phyloP scores from a whole-genome alignment of 2,113 vertebrate species.

The Maccullochella peelii region DNA sequence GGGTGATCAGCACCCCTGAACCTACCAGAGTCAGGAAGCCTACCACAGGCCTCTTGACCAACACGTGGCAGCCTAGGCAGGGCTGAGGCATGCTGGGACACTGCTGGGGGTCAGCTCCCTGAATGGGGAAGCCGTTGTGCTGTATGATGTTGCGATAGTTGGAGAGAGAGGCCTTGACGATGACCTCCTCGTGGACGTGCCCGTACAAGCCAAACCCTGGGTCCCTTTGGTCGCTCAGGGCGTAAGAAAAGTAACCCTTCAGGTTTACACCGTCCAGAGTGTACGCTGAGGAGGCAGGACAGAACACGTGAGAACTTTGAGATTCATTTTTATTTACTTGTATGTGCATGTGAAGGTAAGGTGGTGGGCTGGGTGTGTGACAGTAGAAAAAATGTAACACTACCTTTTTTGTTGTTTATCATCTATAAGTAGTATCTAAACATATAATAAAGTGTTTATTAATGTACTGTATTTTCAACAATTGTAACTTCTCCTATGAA shows the following conservation, averaged over 20 bases:
- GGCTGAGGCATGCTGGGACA: constrained; percentile 80
- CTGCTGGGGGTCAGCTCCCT: constrained; percentile 64
- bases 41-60: constrained; percentile 87
- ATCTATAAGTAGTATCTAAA: neutral
- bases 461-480: neutral
- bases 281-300: constrained; percentile 83
- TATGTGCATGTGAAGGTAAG: neutral
- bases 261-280: constrained; percentile 91
- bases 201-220: constrained; percentile 92
- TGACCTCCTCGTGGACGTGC: constrained; percentile 86
- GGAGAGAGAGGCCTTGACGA: constrained; percentile 89
- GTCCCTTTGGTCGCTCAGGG: constrained; percentile 91
- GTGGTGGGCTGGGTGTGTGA: neutral
- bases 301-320: neutral
- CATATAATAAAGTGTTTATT: neutral
- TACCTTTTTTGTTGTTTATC: neutral
- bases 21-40: constrained; percentile 89
- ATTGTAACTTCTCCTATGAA: too few species aligned
- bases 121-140: constrained; percentile 88
- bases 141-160: constrained; percentile 92
- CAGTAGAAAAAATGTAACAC: neutral
- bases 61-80: constrained; percentile 82
- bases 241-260: constrained; percentile 95
- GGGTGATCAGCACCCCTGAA: constrained; percentile 87
- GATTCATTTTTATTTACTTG: neutral